A percentile compares a stretch with the other conserved stretches of the same genome.
Evolutionary conservation across 2,113 vertebrate genomes (phyloP).

Genomic region (Cygnus atratus): DNA sequence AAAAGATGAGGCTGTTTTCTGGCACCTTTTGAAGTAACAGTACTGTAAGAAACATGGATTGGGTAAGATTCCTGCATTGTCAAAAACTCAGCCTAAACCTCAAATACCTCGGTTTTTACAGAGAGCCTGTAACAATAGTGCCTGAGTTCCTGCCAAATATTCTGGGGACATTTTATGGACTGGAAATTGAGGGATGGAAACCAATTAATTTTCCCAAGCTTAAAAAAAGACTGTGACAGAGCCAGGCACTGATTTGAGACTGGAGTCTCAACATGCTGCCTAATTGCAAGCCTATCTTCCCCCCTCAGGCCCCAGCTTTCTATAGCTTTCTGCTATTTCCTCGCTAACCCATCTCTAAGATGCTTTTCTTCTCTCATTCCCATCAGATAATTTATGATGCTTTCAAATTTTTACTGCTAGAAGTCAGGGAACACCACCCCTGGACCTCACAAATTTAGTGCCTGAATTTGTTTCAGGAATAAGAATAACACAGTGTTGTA

Average conservation of each 20-base stretch:
- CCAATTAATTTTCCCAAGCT: not conserved
- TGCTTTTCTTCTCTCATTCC: not conserved
- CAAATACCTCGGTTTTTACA: not conserved
- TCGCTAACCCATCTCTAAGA: not conserved
- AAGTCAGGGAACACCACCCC: not conserved
- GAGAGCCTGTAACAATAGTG: not conserved
- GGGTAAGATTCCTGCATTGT: not conserved
- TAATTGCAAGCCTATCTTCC: not conserved
- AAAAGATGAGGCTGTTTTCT: not conserved
- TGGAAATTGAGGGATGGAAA: not conserved
- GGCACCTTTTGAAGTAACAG: not conserved
- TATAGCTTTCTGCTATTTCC: not conserved
- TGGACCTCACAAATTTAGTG: not conserved
- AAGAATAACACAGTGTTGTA: not conserved
- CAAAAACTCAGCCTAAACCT: not conserved
- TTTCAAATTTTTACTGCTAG: slow-evolving; percentile 25
- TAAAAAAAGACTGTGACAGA: not conserved
- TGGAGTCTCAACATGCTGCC: not conserved
- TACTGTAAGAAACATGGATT: not conserved
- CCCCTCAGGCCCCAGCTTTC: not conserved
- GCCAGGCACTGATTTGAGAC: not conserved
- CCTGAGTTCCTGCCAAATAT: not conserved
- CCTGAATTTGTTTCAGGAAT: slow-evolving; percentile 16
- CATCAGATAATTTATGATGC: not conserved
- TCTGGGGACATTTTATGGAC: not conserved